Base-by-base conservation (phyloP, 1,140 invertebrate genomes). In the Drosophila nigromelanica region DNA sequence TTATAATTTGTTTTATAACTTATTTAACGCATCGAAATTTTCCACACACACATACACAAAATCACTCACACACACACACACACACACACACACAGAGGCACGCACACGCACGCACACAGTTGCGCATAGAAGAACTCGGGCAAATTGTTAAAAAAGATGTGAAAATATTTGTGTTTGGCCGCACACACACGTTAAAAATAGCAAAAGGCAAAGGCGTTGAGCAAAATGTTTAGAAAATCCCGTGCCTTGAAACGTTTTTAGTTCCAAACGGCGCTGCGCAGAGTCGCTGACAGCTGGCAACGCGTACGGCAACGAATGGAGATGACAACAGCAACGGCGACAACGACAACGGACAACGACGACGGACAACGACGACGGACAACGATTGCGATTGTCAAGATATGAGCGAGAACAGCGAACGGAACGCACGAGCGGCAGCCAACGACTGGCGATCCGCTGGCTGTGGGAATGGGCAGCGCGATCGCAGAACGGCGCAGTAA, bases 111-210 rank as follows among this genome's bases (percentile, higher is more conserved):
- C 55, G 60, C 40, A 45, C 42, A 59, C 12, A 21, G 45, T 2
- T 30, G 64, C 43, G 37, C 52, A 64, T 55, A 69, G 48, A 50
- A 64, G 60, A 87, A 86, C 47, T 82, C 83, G 67, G 71, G 75
- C 82, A 70, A 87, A 82, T 71, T 68, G 73, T 76, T 86, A 75
- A 74, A 71, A 70, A 64, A 78, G 30, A 73, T 64, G 72, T 79
- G 80, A 79, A 83, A 63, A 73, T 76, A 61, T 74, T 50, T 60
- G 47, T 73, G 50, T 73, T 68, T 60, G 69, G 74, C 68, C 68
- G 55, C 73, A 73, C 78, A 81, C 78, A 80, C 66, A 72, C 51
- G 70, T 75, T 86, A 86, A 86, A 86, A 86, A 86, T 87, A 86
- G 82, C 80, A 77, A 66, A 79, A 67, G 61, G 76, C 68, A 67